Evolutionary conservation across 2,797 vertebrate species (phyloP), one percentile per base, ranked within the genome.

Genomic region (Babyrousa celebensis): DNA sequence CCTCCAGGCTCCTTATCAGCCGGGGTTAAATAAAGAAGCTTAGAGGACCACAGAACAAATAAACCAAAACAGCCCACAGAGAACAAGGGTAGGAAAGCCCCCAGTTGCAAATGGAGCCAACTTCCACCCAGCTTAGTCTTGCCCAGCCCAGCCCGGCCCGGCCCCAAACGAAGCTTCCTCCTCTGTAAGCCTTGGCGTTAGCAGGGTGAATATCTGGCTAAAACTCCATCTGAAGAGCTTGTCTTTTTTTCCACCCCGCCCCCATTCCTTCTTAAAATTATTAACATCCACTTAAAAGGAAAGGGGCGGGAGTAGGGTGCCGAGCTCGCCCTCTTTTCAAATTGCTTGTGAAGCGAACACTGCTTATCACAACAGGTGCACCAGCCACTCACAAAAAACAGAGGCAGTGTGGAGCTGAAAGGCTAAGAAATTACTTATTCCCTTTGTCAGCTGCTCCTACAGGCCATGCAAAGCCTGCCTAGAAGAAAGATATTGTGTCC

Each of bases 311-410:
- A 78, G 95, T 84, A 18, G 78, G 43, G 29, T 63, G 14, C 27
- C 36, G 85, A 80, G 88, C 91, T 95, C 96, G 95, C 97, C 97
- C 97, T 98, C 97, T 97, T 98, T 98, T 98, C 97, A 98, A 87
- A 92, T 79, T 84, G 98, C 97, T 95, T 97, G 91, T 98, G 97
- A 98, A 98, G 98, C 97, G 97, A 97, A 85, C 78, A 90, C 91
- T 98, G 95, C 97, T 98, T 98, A 98, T 98, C 98, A 95, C 98
- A 99, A 98, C 98, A 99, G 98, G 98, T 98, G 98, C 98, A 98
- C 97, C 54, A 80, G 98, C 98, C 95, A 95, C 97, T 98, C 97
- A 98, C 97, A 98, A 97, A 98, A 98, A 75, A 97, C 98, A 79
- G 97, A 96, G 95, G 98, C 98, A 95, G 89, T 96, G 96, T 95